phyloP scores from a whole-genome alignment of 64 coral and sea anemone species.

The Stichodactyla helianthus region DNA sequence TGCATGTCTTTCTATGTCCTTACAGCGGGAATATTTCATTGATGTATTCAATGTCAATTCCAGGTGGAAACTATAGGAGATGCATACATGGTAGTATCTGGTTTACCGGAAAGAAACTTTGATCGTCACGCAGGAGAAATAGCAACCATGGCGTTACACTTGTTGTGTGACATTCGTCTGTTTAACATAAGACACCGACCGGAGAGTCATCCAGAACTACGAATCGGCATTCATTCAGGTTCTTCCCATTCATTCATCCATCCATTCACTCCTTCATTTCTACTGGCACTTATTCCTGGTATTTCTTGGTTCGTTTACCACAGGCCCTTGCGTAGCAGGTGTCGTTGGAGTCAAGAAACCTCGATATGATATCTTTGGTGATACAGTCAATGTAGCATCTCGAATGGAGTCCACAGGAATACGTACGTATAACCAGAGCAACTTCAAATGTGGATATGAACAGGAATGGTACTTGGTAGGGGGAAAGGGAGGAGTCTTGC shows the following conservation, averaged over 20 bases:
- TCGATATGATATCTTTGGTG: slow-evolving; percentile 90
- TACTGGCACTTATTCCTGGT: background rate
- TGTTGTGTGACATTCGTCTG: slow-evolving; percentile 20
- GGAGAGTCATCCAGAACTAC: background rate
- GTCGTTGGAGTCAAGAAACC: slow-evolving; percentile 90
- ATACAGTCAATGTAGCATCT: slow-evolving; percentile 89
- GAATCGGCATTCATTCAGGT: slow-evolving; percentile 18
- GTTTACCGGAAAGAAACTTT: slow-evolving; percentile 9
- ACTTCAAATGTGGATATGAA: too few species aligned
- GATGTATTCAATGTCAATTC: background rate
- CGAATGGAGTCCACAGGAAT: slow-evolving; percentile 86
- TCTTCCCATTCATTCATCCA: background rate
- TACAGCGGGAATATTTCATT: background rate
- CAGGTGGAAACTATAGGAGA: slow-evolving; percentile 23
- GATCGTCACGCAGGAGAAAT: slow-evolving; percentile 22
- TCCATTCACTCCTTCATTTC: background rate
- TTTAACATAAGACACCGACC: slow-evolving; percentile 21
- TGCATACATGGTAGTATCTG: slow-evolving; percentile 25
- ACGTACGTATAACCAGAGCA: slow-evolving; percentile 12
- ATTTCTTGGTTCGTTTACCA: background rate
- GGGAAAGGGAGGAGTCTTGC: too few species aligned
- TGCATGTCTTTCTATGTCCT: background rate
- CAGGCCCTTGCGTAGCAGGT: slow-evolving; percentile 84
- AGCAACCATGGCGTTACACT: slow-evolving; percentile 24
- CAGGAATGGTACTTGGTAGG: too few species aligned